Evolutionary conservation across 2,113 vertebrate species (phyloP).

Genomic region (Aegotheles bennettii): DNA sequence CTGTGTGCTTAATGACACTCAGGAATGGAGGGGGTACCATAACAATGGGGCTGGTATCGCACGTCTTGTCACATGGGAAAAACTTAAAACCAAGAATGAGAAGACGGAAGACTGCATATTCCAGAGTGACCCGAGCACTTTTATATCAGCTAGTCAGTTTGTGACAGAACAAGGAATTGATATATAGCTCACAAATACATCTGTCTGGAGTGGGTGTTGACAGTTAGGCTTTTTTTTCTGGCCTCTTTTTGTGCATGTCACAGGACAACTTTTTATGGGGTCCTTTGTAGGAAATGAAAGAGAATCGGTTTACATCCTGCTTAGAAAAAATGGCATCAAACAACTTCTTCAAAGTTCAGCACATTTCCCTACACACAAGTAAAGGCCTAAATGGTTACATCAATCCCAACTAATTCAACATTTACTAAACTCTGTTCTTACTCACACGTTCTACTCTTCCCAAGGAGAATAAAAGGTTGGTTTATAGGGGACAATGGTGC

Average conservation of each 20-base stretch:
- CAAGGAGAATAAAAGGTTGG: conserved; percentile 5
- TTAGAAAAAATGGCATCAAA: conserved; percentile 9
- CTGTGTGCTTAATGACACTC: background rate
- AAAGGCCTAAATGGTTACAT: conserved; percentile 25
- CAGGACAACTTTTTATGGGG: conserved; percentile 28
- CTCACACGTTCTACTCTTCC: conserved; percentile 45
- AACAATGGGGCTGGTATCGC: background rate
- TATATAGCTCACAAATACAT: background rate
- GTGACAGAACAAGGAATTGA: background rate
- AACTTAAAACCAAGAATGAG: background rate
- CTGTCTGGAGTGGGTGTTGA: background rate
- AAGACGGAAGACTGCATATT: background rate
- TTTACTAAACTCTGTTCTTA: conserved; percentile 47
- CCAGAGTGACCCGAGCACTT: background rate
- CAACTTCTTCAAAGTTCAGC: conserved; percentile 40
- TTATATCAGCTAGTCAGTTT: background rate
- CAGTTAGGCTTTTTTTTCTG: background rate
- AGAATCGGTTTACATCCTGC: background rate
- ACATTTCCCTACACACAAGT: background rate
- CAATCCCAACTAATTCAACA: background rate
- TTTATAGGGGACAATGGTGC: conserved; percentile 23
- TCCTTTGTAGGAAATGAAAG: conserved; percentile 3
- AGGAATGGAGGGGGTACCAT: background rate
- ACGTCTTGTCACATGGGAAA: background rate
- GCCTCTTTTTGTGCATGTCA: background rate